phyloP scores from a whole-genome alignment of 1,140 invertebrate genomes.

The Leptoteleia sp. region DNA sequence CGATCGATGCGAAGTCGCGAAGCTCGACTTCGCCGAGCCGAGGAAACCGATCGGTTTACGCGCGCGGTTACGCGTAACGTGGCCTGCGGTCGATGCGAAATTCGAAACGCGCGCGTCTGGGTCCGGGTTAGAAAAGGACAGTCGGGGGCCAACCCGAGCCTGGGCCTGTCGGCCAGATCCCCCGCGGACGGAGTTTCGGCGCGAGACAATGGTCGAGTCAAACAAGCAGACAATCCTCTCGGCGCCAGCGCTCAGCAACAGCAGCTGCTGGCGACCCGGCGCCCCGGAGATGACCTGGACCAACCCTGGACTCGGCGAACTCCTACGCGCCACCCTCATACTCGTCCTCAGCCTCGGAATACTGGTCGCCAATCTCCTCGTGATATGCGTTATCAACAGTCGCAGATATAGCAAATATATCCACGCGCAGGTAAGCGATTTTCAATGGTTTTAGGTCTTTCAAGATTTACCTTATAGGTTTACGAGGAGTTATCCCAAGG shows the following conservation, averaged over 20 bases:
- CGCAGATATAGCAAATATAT: conserved; percentile 90
- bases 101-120: no score
- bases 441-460: no score
- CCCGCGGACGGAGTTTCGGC: conserved; percentile 5
- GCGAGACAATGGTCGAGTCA: conserved; percentile 73
- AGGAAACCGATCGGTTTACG: conserved; percentile 12
- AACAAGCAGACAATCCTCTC: conserved; percentile 83
- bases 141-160: conserved; percentile 5
- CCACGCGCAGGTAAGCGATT: conserved; percentile 87
- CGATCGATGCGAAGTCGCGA: conserved; percentile 38
- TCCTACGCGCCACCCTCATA: conserved; percentile 88
- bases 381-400: conserved; percentile 92
- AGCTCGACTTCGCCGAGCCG: conserved; percentile 35
- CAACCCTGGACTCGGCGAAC: conserved; percentile 85
- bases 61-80: conserved; percentile 1
- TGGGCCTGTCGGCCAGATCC: neutral
- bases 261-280: conserved; percentile 87
- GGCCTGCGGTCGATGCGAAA: conserved; percentile 8
- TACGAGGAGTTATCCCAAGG: no score
- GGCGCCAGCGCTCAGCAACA: conserved; percentile 89
- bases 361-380: conserved; percentile 87
- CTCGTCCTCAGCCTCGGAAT: conserved; percentile 88
- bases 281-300: conserved; percentile 83
- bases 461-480: no score
- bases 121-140: conserved; percentile 17